A percentile compares a stretch with the other conserved stretches of the same genome.
Evolutionary conservation across 2,797 vertebrate species (phyloP).

Genomic region (Eurystomus glaucurus): DNA sequence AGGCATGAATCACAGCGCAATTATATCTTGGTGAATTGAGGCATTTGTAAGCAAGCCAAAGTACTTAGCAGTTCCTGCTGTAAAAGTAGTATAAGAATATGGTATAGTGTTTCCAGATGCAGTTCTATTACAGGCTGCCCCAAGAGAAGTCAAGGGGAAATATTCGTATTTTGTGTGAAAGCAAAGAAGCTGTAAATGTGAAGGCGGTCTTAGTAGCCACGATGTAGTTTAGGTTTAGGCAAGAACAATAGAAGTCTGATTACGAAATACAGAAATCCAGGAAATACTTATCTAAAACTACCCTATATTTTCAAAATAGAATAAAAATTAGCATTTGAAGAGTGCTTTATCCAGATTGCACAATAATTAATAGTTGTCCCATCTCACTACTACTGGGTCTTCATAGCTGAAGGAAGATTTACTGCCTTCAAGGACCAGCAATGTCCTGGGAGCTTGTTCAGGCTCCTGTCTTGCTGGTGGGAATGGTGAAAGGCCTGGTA

Average conservation of each 20-base stretch:
- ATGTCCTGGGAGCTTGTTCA: background rate
- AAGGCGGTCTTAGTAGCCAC: background rate
- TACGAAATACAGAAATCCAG: background rate
- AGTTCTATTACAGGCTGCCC: conserved; percentile 54
- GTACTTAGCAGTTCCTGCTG: conserved; percentile 68
- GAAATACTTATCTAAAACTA: background rate
- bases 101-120: conserved; percentile 70
- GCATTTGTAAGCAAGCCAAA: conserved; percentile 67
- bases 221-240: background rate
- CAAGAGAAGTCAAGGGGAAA: conserved; percentile 40
- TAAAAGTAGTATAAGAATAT: conserved; percentile 64
- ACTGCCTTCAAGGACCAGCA: background rate
- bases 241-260: background rate
- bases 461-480: background rate
- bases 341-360: background rate
- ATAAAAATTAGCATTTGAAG: background rate
- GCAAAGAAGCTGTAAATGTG: background rate
- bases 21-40: conserved; percentile 67
- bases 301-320: background rate
- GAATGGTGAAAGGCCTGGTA: background rate
- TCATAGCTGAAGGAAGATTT: background rate
- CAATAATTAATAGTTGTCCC: background rate
- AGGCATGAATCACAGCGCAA: conserved; percentile 61
- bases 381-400: background rate
- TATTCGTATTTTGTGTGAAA: background rate